Evolutionary conservation across 2,888 invertebrate genomes (phyloP).

Genomic region (Hartigia nigra): DNA sequence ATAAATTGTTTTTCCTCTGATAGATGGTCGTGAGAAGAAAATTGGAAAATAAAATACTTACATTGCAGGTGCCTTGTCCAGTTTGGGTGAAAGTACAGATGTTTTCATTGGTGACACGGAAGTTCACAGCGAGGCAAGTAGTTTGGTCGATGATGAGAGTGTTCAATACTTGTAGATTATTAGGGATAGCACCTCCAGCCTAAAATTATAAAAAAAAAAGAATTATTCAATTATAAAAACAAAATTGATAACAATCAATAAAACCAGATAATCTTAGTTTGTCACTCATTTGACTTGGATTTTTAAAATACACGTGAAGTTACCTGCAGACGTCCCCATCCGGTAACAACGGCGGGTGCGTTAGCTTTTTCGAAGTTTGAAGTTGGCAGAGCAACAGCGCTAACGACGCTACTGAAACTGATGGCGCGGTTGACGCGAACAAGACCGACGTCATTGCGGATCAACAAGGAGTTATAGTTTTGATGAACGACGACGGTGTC

Average conservation of each 20-base stretch:
- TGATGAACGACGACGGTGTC: constrained; percentile 63
- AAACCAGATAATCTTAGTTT: not conserved
- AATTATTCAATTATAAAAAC: not conserved
- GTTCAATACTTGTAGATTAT: constrained; percentile 5
- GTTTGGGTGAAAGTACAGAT: constrained; percentile 27
- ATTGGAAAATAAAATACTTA: not conserved
- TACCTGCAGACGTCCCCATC: constrained; percentile 65
- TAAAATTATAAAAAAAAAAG: not conserved
- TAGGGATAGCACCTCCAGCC: not conserved
- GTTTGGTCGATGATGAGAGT: not conserved
- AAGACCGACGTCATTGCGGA: constrained; percentile 67
- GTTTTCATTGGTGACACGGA: constrained; percentile 2
- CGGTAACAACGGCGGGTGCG: constrained; percentile 55
- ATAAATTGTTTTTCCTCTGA: not conserved
- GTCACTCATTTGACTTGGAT: not conserved
- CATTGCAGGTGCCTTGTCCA: constrained; percentile 10
- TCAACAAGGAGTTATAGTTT: constrained; percentile 58
- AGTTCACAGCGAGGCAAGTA: not conserved
- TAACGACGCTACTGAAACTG: constrained; percentile 56
- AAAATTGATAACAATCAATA: not conserved
- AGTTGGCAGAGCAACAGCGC: constrained; percentile 61
- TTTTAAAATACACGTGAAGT: not conserved
- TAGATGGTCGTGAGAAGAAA: not conserved
- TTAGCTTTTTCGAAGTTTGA: constrained; percentile 58
- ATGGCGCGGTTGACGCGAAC: constrained; percentile 59